Conservation (phyloP, 2,113 vertebrate species). For the Ammodramus savannarum region DNA sequence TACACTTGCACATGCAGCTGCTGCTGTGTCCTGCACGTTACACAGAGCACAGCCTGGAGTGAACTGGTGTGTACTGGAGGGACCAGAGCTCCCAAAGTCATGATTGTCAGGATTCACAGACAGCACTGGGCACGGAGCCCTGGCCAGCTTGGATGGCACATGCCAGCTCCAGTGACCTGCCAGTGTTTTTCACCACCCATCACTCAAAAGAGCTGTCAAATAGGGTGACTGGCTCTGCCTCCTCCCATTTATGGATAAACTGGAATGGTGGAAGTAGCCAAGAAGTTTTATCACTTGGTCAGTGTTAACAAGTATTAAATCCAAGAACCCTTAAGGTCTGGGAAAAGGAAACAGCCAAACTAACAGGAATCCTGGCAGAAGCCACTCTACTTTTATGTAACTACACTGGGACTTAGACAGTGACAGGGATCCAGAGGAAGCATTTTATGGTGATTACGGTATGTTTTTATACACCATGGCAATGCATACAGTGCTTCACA, state of each 20-base stretch:
- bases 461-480: neutral
- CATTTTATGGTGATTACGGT: neutral
- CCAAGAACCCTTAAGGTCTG: neutral
- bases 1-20: neutral
- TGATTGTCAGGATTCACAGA: neutral
- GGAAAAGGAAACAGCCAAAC: neutral
- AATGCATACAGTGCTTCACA: neutral
- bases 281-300: neutral
- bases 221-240: neutral
- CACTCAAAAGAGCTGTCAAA: neutral
- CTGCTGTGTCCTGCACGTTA: rapidly evolving
- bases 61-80: rapidly evolving
- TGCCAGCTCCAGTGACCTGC: neutral
- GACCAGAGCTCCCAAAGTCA: neutral
- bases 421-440: neutral
- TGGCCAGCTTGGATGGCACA: neutral
- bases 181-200: neutral
- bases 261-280: neutral
- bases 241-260: neutral
- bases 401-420: neutral
- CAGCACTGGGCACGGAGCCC: rapidly evolving
- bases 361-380: neutral
- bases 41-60: rapidly evolving
- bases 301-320: neutral
- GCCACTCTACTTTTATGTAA: neutral